Base-by-base conservation (phyloP, 1,140 invertebrate genomes). In the Trichogramma pretiosum region DNA sequence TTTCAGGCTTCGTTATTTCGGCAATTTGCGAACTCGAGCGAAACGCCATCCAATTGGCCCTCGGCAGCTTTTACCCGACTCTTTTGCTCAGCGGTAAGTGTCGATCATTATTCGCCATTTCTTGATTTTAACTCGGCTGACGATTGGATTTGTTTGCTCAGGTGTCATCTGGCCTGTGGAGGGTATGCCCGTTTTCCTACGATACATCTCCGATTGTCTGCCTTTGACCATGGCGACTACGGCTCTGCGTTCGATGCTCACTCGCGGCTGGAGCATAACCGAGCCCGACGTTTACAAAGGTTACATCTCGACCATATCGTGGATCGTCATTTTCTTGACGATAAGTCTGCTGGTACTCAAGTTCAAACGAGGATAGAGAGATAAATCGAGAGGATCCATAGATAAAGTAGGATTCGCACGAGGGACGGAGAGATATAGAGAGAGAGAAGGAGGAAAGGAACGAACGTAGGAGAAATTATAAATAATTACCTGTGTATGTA, bases 61-160 rank as follows among this genome's bases (percentile, higher is more conserved):
- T 97, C 10, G 93, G 93, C 36, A 92, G 89, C 50, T 95, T 97
- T 70, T 94, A 96, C 70, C 93, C 93, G 3, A 93, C 89, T 30
- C 75, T 97, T 17, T 74, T 95, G 52, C 77, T 94, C 5, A 90
- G 88, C 60, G 86, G 75, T 76, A 63, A 50, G 68, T 72, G 57
- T 41, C 24, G 38, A 21, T 13, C n/a, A 46, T 40, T 32, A 18
- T 46, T 10, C n/a, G 18, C 26, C 24, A 23, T 28, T 9, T 11
- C 4, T 28, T 28, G 5, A 11, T 28, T 5, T 11, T 11, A 11
- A 28, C 24, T 28, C 24, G 24, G 24, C 24, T 28, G 5, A 28
- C 24, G 24, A 28, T 28, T 28, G 11, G 24, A 21, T 32, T 34
- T 36, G 11, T 8, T 9, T 2, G 49, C 53, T 10, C 57, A 77